A percentile compares a stretch with the other conserved stretches of the same genome.
Conservation (phyloP, 2,797 vertebrate species). For the Cephalopachus bancanus region DNA sequence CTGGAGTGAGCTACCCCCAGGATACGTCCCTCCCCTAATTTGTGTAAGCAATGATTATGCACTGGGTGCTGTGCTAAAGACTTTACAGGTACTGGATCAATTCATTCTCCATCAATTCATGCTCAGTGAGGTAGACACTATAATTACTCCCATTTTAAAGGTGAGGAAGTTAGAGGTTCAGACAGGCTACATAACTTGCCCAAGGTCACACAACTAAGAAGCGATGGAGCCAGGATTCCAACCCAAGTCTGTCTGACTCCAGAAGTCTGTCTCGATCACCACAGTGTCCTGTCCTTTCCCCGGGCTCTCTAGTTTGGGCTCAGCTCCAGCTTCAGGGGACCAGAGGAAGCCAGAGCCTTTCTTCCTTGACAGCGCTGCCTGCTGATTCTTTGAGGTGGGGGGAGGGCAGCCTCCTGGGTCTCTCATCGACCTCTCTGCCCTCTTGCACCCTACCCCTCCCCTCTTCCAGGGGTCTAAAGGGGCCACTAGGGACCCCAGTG, state of each 20-base stretch:
- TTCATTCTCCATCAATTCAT: background rate
- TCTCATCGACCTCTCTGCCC: background rate
- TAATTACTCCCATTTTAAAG: background rate
- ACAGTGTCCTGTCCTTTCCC: background rate
- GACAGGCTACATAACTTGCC: background rate
- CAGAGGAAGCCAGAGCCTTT: background rate
- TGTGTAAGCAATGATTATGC: background rate
- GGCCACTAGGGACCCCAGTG: background rate
- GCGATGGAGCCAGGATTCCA: background rate
- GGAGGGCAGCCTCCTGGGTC: background rate
- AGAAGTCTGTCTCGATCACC: background rate
- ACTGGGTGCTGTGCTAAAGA: background rate
- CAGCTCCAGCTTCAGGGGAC: background rate
- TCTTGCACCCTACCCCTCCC: no score
- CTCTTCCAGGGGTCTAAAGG: background rate
- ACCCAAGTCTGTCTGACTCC: background rate
- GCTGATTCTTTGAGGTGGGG: background rate
- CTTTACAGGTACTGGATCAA: background rate
- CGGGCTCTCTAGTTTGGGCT: background rate
- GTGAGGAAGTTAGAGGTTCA: background rate
- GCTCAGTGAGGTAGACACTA: background rate
- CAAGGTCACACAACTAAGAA: background rate
- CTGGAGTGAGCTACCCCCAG: no score
- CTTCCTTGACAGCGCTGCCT: background rate
- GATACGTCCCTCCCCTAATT: fast-evolving